Percentiles rank a stretch among this genome's conserved stretches.
Evolutionary conservation across 2,888 invertebrate species (phyloP).

Genomic region (Drosophila suboccidentalis): DNA sequence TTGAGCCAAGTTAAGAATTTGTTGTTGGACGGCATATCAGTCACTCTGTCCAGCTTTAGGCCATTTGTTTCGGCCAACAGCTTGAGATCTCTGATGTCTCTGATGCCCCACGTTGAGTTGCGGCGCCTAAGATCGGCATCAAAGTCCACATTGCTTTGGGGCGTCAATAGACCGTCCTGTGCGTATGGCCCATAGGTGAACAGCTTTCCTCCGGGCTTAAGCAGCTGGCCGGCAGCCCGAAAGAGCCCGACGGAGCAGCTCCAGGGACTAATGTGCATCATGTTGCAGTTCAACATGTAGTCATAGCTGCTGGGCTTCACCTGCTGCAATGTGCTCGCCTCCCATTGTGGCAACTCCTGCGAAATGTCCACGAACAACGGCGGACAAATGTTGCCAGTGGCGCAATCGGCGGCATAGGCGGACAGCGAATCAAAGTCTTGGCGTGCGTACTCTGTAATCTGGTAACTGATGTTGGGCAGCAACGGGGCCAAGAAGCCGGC

Average conservation of each 20-base stretch:
- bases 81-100: conserved; percentile 90
- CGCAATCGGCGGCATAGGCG: conserved; percentile 87
- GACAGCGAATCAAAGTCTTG: conserved; percentile 86
- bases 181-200: conserved; percentile 95
- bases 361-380: conserved; percentile 90
- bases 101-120: conserved; percentile 92
- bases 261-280: conserved; percentile 94
- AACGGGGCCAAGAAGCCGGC: conserved; percentile 91
- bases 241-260: conserved; percentile 92
- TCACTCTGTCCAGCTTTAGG: conserved; percentile 89
- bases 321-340: conserved; percentile 22
- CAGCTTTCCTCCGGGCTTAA: conserved; percentile 90
- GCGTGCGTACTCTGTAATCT: conserved; percentile 92
- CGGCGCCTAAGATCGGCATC: conserved; percentile 89
- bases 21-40: conserved; percentile 96
- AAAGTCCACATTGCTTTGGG: conserved; percentile 94
- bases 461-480: conserved; percentile 91
- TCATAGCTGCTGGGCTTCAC: conserved; percentile 87
- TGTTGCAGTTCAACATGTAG: conserved; percentile 93
- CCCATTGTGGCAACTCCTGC: conserved; percentile 85
- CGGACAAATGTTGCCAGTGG: conserved; percentile 88
- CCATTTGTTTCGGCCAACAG: conserved; percentile 87
- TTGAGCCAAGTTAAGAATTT: conserved; percentile 93
- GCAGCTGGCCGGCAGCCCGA: conserved; percentile 89
- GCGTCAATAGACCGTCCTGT: conserved; percentile 91